These are phyloP conservation scores for Papilio gigon DNA, from an alignment of 2,888 invertebrate species.

Conservation along the genomic window DNA sequence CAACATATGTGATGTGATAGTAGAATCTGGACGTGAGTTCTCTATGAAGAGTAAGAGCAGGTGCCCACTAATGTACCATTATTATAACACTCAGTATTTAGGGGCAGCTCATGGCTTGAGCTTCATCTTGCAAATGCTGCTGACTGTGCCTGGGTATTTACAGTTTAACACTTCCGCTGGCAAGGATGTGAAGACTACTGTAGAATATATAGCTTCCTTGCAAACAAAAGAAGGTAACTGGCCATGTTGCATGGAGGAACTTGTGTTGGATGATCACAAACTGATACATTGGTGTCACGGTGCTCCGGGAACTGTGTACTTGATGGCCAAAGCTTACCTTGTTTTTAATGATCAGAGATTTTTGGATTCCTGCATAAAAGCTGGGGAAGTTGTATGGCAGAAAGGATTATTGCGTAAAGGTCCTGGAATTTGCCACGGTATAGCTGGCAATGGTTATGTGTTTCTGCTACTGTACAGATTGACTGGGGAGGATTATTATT, in stretches of 20 bases:
- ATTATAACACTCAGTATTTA: slow-evolving; percentile 88
- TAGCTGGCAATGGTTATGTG: slow-evolving; percentile 91
- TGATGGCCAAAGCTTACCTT: slow-evolving; percentile 91
- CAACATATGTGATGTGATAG: slow-evolving; percentile 86
- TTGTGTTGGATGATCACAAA: slow-evolving; percentile 83
- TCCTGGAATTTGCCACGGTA: slow-evolving; percentile 94
- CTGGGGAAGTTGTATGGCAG: slow-evolving; percentile 90
- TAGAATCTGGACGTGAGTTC: slow-evolving; percentile 88
- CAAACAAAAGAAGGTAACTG: slow-evolving; percentile 89
- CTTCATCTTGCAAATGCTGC: slow-evolving; percentile 82
- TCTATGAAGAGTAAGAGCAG: slow-evolving; percentile 80
- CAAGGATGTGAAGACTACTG: slow-evolving; percentile 83
- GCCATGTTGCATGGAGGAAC: slow-evolving; percentile 88
- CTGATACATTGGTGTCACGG: slow-evolving; percentile 96
- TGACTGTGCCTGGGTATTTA: slow-evolving; percentile 79
- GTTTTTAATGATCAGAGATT: slow-evolving; percentile 89
- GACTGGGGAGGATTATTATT: slow-evolving; percentile 86
- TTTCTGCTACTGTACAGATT: slow-evolving; percentile 89
- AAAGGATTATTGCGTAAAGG: slow-evolving; percentile 93
- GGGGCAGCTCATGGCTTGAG: slow-evolving; percentile 85
- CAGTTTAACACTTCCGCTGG: slow-evolving; percentile 78
- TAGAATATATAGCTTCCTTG: slow-evolving; percentile 85
- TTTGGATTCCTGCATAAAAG: slow-evolving; percentile 84
- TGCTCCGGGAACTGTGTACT: slow-evolving; percentile 90
- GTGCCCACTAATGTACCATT: slow-evolving; percentile 90